Conservation (phyloP, 30 jellyfish, hydroid and myxozoan genomes). For the Hydractinia echinata region DNA sequence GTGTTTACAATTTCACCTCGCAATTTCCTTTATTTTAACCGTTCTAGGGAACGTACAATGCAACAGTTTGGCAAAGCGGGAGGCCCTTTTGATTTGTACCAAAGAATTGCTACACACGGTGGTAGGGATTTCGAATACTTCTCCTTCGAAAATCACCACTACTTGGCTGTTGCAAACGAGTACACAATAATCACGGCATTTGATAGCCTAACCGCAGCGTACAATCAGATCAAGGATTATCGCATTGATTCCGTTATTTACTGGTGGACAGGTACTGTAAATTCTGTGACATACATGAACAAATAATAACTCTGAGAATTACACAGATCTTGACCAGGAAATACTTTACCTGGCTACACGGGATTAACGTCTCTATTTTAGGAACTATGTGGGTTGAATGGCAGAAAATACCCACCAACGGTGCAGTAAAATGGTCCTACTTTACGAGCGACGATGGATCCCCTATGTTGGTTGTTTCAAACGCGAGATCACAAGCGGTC, state of each 20-base stretch:
- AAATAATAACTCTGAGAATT: too few relatives aligned
- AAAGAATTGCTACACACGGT: constrained; percentile 72
- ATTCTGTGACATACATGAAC: not conserved
- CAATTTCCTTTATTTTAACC: not conserved
- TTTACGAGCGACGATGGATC: constrained; percentile 49
- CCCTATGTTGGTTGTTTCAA: constrained; percentile 63
- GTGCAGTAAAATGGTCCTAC: constrained; percentile 59
- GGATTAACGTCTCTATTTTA: not conserved
- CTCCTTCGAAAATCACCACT: constrained; percentile 52
- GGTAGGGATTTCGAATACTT: constrained; percentile 84
- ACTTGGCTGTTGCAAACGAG: constrained; percentile 75
- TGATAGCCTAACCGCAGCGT: constrained; percentile 25
- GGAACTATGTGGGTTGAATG: constrained; percentile 86
- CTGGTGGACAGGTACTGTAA: constrained; percentile 76
- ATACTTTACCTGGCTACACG: too few relatives aligned
- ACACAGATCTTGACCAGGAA: too few relatives aligned
- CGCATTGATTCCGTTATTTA: constrained; percentile 71
- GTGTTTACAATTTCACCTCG: too few relatives aligned
- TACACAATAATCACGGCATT: constrained; percentile 43
- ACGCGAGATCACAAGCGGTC: constrained; percentile 73
- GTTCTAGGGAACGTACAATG: not conserved
- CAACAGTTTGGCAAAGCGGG: not conserved
- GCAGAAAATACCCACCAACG: constrained; percentile 86
- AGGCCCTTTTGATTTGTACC: constrained; percentile 48
- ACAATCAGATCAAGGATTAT: constrained; percentile 29